Conservation (phyloP, 53 echinoderm and acorn worm genomes). For the Actinopyga echinites region DNA sequence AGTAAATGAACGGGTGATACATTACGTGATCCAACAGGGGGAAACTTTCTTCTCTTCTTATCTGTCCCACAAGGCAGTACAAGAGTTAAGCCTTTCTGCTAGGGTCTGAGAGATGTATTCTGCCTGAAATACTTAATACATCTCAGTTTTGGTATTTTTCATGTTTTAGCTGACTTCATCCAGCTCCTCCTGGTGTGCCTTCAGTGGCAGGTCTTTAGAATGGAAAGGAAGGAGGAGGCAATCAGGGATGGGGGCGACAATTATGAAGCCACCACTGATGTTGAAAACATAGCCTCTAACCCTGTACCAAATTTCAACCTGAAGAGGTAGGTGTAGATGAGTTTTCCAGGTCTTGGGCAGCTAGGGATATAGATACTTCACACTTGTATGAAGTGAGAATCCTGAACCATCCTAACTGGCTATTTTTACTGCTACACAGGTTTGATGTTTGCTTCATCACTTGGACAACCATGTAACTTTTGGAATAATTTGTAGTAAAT, state of each 20-base stretch:
- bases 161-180: slow-evolving; percentile 81
- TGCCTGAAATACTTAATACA: too few relatives aligned
- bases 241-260: slow-evolving; percentile 82
- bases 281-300: slow-evolving; percentile 71
- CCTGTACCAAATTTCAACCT: slow-evolving; percentile 94
- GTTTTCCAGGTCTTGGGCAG: too few relatives aligned
- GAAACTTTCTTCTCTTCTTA: background rate
- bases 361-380: too few relatives aligned
- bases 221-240: slow-evolving; percentile 57
- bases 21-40: too few relatives aligned
- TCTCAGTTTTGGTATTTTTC: background rate
- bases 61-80: background rate
- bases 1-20: too few relatives aligned
- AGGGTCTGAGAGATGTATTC: background rate
- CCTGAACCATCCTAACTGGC: too few relatives aligned
- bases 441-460: too few relatives aligned
- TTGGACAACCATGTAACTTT: too few relatives aligned
- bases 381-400: too few relatives aligned
- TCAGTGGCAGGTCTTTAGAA: slow-evolving; percentile 87
- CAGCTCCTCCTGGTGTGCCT: slow-evolving; percentile 92
- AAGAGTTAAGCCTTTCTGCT: too few relatives aligned
- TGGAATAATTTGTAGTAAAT: too few relatives aligned
- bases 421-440: too few relatives aligned
- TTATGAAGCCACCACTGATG: slow-evolving; percentile 74
- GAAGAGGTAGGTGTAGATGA: slow-evolving; percentile 62